Evolutionary conservation across 1,140 invertebrate genomes (phyloP), one percentile per base, ranked within the genome.

Genomic region (Arctopsyche grandis): DNA sequence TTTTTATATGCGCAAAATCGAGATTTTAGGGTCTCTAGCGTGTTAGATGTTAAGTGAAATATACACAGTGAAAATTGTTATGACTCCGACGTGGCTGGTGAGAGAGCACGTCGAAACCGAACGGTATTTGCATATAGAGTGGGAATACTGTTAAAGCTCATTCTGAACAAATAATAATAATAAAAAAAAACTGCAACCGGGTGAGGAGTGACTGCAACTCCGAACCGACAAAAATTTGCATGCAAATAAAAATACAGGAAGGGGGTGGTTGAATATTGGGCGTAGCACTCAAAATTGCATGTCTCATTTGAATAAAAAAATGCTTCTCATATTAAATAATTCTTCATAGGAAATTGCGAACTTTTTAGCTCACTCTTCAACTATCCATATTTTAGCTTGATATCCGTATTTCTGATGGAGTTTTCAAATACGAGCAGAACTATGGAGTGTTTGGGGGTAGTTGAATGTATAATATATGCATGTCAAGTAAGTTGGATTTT

Each of bases 121-220:
- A 66, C 63, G 7, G 10, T 29, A 66, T 66, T 66, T 66, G 63
- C 63, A 66, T 66, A 66, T 66, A 66, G 63, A 66, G 63, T 66
- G 63, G 71, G 52, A 79, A 48, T 46, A 66, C 44, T 66, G 26
- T 75, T 60, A 29, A 58, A 71, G 19, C 69, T 71, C 43, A 70
- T 78, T 52, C 43, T 38, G n/a, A 19, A 48, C 12, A 24, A 19
- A 66, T 16, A 12, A 60, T 38, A 5, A 7, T 10, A 10, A 44
- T 66, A 52, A 46, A 22, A 48, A 79, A 44, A 29, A 69, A n/a
- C 63, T 29, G 63, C 63, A 26, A 52, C 48, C 12, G 48, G 24
- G 24, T 66, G 63, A 66, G 21, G 24, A 66, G 63, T 66, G 63
- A 66, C 63, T 66, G 63, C 63, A 66, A 5, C 14, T 19, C 10